phyloP scores from a whole-genome alignment of 2,797 vertebrate species.

The Taenioides sp. region DNA sequence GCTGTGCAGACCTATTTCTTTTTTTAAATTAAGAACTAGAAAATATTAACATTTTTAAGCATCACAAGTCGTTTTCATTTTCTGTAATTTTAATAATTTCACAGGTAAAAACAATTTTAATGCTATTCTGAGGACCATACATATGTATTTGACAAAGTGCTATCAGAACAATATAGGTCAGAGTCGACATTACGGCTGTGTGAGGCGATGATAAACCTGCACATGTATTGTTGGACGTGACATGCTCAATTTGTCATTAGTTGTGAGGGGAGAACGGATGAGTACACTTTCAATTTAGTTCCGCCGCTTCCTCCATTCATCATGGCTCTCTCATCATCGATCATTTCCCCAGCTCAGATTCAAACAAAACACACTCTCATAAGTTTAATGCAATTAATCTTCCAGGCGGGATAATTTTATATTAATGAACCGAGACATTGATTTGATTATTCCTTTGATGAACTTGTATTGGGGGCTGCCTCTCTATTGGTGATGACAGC shows the following conservation, averaged over 20 bases:
- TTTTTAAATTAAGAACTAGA: too few relatives aligned
- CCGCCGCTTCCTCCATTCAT: conserved; percentile 97
- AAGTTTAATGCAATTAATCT: conserved; percentile 99
- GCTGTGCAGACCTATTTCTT: too few relatives aligned
- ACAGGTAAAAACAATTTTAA: background rate
- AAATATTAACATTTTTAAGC: background rate
- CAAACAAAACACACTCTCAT: conserved; percentile 85
- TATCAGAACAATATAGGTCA: conserved; percentile 70
- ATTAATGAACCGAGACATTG: conserved; percentile 90
- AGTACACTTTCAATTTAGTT: conserved; percentile 99
- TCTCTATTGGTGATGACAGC: conserved; percentile 61
- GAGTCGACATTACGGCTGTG: conserved; percentile 71
- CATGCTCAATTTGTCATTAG: conserved; percentile 99
- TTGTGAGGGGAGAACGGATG: conserved; percentile 97
- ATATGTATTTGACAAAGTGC: conserved; percentile 17
- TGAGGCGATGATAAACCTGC: conserved; percentile 76
- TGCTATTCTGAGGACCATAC: background rate
- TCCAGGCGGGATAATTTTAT: conserved; percentile 91
- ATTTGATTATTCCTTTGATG: conserved; percentile 85
- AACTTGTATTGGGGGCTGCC: conserved; percentile 70
- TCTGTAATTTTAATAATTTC: background rate
- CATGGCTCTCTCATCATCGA: conserved; percentile 91
- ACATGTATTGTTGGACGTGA: conserved; percentile 93
- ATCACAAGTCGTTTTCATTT: background rate
- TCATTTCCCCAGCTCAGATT: conserved; percentile 77